Base-by-base conservation (phyloP, 2,888 invertebrate species). In the Amphipoea lucens region DNA sequence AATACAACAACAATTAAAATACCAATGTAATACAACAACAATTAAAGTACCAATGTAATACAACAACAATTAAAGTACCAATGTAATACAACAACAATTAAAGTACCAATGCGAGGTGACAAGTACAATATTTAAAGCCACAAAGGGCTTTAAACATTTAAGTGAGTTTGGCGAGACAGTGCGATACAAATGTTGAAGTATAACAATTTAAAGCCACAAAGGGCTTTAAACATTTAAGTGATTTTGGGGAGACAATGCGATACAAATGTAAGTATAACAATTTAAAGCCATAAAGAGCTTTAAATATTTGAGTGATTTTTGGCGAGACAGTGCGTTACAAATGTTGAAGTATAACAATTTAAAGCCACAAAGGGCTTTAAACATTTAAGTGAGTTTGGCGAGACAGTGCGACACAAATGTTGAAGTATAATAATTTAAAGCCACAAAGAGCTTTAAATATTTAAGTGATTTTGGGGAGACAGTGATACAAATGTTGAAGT, bases 21-120 rank as follows among this genome's bases (percentile, higher is more conserved):
- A 57, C 67, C 63, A 82, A 81, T 81, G 80, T 20, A 42, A 77
- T 62, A 78, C 68, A 36, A 60, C 78, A 77, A 68, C 17, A 78
- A 67, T 54, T 73, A 14, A 65, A 36, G 14, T 78, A 57, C 67
- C 63, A 82, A 81, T 81, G 80, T 20, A 42, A 77, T 62, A 78
- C 68, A 36, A 60, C 78, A 77, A 68, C 17, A 78, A 67, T 54
- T 73, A 20, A 65, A 36, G 20, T 78, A 63, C 60, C 67, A 81
- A 80, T 80, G 81, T 20, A 42, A 77, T 62, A 78, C 68, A 36
- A 60, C 78, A 77, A 68, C 17, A 78, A 67, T 54, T 73, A 14
- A 65, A 36, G 20, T 78, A 57, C 67, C 63, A 82, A 81, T 81
- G 80, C 4, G 23, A 63, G 57, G 60, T 75, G 14, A 74, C 54